phyloP scores from a whole-genome alignment of 2,888 invertebrate genomes.

The Schrankia costaestrigalis region DNA sequence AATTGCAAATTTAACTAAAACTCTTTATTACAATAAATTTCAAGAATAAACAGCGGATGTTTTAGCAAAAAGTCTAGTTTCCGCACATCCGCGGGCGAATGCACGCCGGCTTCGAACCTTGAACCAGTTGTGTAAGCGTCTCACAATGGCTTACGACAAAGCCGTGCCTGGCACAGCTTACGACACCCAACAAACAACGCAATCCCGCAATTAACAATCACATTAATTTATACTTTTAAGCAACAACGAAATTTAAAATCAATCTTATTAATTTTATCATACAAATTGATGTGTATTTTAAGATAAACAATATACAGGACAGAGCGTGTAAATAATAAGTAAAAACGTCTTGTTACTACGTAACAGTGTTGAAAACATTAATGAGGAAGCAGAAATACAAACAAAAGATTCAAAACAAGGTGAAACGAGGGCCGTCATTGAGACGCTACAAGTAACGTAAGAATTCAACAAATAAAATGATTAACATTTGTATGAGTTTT shows the following conservation, averaged over 20 bases:
- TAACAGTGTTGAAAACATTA: constrained; percentile 42
- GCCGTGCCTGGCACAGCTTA: constrained; percentile 66
- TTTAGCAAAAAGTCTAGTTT: constrained; percentile 52
- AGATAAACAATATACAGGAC: constrained; percentile 35
- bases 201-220: constrained; percentile 55
- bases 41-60: constrained; percentile 20
- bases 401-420: constrained; percentile 57
- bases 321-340: constrained; percentile 28
- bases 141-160: constrained; percentile 76
- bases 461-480: constrained; percentile 42
- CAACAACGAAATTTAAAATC: too few species aligned
- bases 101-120: constrained; percentile 72
- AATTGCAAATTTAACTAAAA: too few species aligned
- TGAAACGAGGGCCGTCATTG: constrained; percentile 31
- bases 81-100: constrained; percentile 76
- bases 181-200: constrained; percentile 53
- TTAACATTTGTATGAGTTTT: constrained; percentile 46
- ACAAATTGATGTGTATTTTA: too few species aligned
- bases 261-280: too few species aligned
- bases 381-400: constrained; percentile 52
- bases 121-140: constrained; percentile 77
- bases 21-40: too few species aligned
- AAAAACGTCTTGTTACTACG: constrained; percentile 21
- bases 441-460: constrained; percentile 32
- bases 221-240: constrained; percentile 8